A percentile compares a stretch with the other conserved stretches of the same genome.
Conservation (phyloP, 2,113 vertebrate species). For the Oncorhynchus mykiss region DNA sequence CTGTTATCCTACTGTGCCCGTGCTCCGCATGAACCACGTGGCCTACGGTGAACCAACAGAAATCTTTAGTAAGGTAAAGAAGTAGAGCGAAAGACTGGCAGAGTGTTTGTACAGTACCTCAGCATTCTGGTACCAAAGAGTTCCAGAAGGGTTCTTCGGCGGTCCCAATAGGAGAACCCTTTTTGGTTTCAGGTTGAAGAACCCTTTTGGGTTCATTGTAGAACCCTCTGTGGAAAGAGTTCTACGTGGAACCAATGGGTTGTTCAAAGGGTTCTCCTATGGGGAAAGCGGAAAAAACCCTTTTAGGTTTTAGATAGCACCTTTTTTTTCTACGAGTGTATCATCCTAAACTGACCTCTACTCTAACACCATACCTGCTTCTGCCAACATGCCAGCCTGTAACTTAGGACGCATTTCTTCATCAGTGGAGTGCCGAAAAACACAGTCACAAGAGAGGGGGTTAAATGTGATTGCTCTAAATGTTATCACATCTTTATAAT, state of each 20-base stretch:
- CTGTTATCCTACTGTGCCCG: conserved; percentile 24
- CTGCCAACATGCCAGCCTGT: conserved; percentile 67
- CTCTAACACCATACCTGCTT: conserved; percentile 58
- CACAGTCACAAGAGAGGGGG: conserved; percentile 58
- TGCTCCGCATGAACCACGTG: conserved; percentile 40
- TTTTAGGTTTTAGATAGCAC: too few relatives aligned
- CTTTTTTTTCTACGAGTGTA: neutral
- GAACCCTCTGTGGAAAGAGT: too few relatives aligned
- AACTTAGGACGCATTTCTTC: conserved; percentile 70
- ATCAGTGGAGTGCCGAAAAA: conserved; percentile 60
- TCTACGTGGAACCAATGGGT: too few relatives aligned
- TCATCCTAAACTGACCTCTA: conserved; percentile 61
- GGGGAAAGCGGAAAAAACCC: too few relatives aligned
- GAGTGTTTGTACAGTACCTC: conserved; percentile 20
- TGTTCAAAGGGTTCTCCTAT: too few relatives aligned
- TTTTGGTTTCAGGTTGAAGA: too few relatives aligned
- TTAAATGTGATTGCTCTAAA: conserved; percentile 75
- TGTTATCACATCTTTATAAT: conserved; percentile 78
- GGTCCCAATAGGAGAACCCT: too few relatives aligned
- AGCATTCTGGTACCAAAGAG: conserved; percentile 44
- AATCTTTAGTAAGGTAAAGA: conserved; percentile 44
- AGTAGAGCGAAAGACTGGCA: neutral
- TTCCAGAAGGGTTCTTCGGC: too few relatives aligned
- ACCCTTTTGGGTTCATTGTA: too few relatives aligned
- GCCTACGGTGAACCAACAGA: conserved; percentile 55